phyloP scores from a whole-genome alignment of 2,797 vertebrate species.

The Serranus cabrilla region DNA sequence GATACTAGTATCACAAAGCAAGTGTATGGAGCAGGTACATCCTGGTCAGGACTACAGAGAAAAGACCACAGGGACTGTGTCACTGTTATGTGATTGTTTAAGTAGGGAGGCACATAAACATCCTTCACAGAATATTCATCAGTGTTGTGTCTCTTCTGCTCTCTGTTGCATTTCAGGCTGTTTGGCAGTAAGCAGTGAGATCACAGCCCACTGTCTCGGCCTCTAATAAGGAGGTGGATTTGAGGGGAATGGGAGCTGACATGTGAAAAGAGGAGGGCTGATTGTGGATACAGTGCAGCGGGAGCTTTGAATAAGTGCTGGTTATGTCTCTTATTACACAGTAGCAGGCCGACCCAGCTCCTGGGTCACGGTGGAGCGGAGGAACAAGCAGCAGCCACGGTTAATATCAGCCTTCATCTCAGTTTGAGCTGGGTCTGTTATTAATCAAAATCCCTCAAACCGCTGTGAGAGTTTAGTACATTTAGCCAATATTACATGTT shows the following conservation, averaged over 20 bases:
- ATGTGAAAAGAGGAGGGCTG: slow-evolving; percentile 70
- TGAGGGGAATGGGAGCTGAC: slow-evolving; percentile 73
- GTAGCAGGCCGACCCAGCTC: slow-evolving; percentile 29
- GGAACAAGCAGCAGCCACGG: slow-evolving; percentile 22
- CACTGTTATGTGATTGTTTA: background rate
- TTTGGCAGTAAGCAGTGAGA: slow-evolving; percentile 72
- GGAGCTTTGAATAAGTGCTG: slow-evolving; percentile 70
- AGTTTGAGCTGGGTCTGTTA: slow-evolving; percentile 28
- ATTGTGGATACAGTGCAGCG: slow-evolving; percentile 69
- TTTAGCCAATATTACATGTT: slow-evolving; percentile 31
- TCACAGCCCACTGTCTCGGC: slow-evolving; percentile 62
- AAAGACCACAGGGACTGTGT: background rate
- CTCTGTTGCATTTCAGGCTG: slow-evolving; percentile 53
- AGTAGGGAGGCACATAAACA: background rate
- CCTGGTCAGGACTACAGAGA: background rate
- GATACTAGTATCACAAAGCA: no score
- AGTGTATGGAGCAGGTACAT: background rate
- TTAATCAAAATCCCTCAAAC: slow-evolving; percentile 47
- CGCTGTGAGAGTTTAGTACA: slow-evolving; percentile 10
- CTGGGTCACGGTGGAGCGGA: slow-evolving; percentile 43
- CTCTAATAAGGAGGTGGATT: slow-evolving; percentile 67
- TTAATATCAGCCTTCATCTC: slow-evolving; percentile 45
- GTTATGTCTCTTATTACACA: slow-evolving; percentile 51
- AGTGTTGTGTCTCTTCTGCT: slow-evolving; percentile 63
- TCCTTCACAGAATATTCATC: background rate